Conservation (phyloP, 2,888 invertebrate species). For the Alcis repandata region DNA sequence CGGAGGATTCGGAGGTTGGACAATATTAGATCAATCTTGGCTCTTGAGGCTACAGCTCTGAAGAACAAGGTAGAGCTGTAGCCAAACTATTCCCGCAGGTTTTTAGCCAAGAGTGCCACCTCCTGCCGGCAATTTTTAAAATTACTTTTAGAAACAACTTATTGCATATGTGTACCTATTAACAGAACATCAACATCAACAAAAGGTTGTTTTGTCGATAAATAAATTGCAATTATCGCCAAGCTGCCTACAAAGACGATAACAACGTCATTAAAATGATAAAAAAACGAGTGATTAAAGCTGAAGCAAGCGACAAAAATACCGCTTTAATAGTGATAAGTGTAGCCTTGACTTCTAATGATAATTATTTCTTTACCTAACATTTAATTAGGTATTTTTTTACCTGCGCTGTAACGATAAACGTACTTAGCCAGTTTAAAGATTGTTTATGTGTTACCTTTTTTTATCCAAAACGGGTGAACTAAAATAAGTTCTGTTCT, state of each 20-base stretch:
- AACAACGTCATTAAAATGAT: slow-evolving; percentile 59
- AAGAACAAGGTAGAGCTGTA: too few relatives aligned
- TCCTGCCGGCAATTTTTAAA: too few relatives aligned
- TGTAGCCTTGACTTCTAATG: slow-evolving; percentile 8
- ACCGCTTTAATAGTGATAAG: not conserved
- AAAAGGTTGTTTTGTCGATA: slow-evolving; percentile 10
- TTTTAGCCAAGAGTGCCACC: too few relatives aligned
- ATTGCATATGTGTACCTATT: not conserved
- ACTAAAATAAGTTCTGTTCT: too few relatives aligned
- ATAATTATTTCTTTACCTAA: not conserved
- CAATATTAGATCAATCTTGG: too few relatives aligned
- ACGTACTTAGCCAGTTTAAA: not conserved
- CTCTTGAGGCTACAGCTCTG: too few relatives aligned
- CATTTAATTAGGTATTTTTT: not conserved
- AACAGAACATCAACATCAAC: not conserved
- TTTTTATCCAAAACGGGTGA: too few relatives aligned
- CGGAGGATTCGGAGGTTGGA: too few relatives aligned
- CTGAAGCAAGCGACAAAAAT: slow-evolving; percentile 18
- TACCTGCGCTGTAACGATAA: not conserved
- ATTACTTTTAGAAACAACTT: too few relatives aligned
- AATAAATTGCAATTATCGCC: slow-evolving; percentile 53
- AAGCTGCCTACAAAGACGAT: slow-evolving; percentile 55
- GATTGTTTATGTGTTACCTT: not conserved
- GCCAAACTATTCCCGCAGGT: too few relatives aligned
- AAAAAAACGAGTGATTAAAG: slow-evolving; percentile 55